Conservation (phyloP, 2,888 invertebrate species). For the Pseudanteris insignis region DNA sequence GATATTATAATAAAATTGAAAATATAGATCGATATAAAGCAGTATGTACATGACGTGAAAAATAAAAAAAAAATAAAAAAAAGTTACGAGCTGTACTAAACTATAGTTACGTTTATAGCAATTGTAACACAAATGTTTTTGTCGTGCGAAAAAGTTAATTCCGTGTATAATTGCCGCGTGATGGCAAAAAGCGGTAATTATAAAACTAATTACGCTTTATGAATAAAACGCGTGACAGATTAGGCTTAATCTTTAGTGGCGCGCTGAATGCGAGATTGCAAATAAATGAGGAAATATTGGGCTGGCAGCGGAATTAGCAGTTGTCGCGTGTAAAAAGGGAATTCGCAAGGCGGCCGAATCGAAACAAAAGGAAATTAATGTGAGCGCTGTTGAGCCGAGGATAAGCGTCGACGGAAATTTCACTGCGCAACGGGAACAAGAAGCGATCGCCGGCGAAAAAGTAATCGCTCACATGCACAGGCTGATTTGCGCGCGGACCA, state of each 20-base stretch:
- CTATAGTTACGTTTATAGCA: too few species aligned
- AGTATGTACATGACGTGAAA: too few species aligned
- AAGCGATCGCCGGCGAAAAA: conserved; percentile 28
- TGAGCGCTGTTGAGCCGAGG: conserved; percentile 32
- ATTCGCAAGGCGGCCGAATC: conserved; percentile 37
- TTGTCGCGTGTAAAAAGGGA: conserved; percentile 41
- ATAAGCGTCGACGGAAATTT: conserved; percentile 43
- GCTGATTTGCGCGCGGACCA: conserved; percentile 20
- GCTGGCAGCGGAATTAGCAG: conserved; percentile 17
- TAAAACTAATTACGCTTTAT: conserved; percentile 33
- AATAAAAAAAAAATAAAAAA: too few species aligned
- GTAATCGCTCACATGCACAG: conserved; percentile 12
- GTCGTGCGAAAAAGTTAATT: conserved; percentile 6
- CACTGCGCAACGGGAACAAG: conserved; percentile 35
- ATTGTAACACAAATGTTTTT: conserved; percentile 1
- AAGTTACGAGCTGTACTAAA: too few species aligned
- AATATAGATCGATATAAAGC: too few species aligned
- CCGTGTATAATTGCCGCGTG: conserved; percentile 8
- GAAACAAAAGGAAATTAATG: conserved; percentile 43
- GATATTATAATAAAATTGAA: not conserved
- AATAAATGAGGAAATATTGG: conserved; percentile 34
- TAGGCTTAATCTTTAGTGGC: conserved; percentile 39
- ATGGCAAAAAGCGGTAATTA: conserved; percentile 12
- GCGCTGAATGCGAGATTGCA: conserved; percentile 29
- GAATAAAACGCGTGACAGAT: conserved; percentile 27